Conservation (phyloP, 2,888 invertebrate species). For the Actias luna region DNA sequence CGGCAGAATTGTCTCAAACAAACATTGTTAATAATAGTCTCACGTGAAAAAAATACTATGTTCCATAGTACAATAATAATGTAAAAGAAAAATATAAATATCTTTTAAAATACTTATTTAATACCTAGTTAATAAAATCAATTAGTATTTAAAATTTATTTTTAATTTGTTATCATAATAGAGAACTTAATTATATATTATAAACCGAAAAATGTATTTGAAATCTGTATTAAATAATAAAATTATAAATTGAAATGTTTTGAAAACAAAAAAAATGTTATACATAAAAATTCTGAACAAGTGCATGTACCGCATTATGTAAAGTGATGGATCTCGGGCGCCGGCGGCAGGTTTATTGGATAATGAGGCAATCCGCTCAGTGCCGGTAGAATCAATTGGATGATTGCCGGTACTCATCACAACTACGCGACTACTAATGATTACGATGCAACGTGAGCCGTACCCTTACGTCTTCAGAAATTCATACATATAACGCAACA, state of each 20-base stretch:
- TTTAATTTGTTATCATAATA: no score
- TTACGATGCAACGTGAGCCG: slow-evolving; percentile 10
- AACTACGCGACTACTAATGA: slow-evolving; percentile 36
- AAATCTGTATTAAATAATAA: no score
- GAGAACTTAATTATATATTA: no score
- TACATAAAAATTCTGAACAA: background rate
- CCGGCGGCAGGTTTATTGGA: slow-evolving; percentile 62
- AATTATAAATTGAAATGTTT: background rate
- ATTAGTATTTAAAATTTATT: no score
- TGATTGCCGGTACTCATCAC: slow-evolving; percentile 61
- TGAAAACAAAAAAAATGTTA: background rate
- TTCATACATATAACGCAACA: background rate
- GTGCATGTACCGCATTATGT: slow-evolving; percentile 32
- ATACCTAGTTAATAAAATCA: no score
- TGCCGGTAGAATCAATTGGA: slow-evolving; percentile 64
- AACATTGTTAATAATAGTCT: no score
- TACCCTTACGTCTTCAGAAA: background rate
- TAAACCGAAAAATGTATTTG: no score
- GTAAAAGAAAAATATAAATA: no score
- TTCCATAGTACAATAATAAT: no score
- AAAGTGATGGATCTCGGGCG: slow-evolving; percentile 44
- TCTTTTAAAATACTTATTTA: no score
- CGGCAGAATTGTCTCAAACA: no score
- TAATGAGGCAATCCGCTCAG: slow-evolving; percentile 66
- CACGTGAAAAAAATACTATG: no score